Evolutionary conservation across 2,113 vertebrate species (phyloP), one percentile per base, ranked within the genome.

Genomic region (Okapia johnstoni): DNA sequence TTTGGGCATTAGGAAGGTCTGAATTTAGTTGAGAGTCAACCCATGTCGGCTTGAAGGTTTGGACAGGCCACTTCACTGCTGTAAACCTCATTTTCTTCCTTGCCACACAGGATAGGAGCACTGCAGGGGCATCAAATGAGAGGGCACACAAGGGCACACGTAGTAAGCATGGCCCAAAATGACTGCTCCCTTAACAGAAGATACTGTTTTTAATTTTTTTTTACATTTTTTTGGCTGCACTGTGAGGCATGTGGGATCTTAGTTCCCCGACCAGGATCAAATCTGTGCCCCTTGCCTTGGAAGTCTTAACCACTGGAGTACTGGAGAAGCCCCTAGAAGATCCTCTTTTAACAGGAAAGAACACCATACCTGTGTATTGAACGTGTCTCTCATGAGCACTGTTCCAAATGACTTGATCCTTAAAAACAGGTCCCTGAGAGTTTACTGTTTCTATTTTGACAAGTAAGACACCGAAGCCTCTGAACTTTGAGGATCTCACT

Each of bases 381-480:
- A 17, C 4, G 4, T 13, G 43, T 12, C 81, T 58, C 66, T 85
- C 50, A n/a, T 23, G 5, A 58, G 55, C 85, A 61, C 8, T 8
- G 19, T 92, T 80, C 66, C 63, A 96, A 88, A 60, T 54, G 57
- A 79, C 43, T 52, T 46, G 26, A 73, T 54, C 50, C 43, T 80
- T 73, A 48, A 54, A 81, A 88, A 57, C 10, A 85, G 50, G 46
- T 58, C 9, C 40, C 16, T 73, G 40, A 77, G 50, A 70, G 52
- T 16, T 33, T 33, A 33, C 17, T 16, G 81, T 66, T 58, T 73
- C 48, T 48, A 16, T 66, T 77, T 77, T 85, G 77, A 70, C 25
- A 55, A 40, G 17, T 46, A 88, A 54, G 19, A 79, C 52, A 23
- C 46, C 13, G 46, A 84, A 77, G 30, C 88, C 63, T 28, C 40